Conservation (phyloP, 2,888 invertebrate genomes). For the Drosophila paramelanica region DNA sequence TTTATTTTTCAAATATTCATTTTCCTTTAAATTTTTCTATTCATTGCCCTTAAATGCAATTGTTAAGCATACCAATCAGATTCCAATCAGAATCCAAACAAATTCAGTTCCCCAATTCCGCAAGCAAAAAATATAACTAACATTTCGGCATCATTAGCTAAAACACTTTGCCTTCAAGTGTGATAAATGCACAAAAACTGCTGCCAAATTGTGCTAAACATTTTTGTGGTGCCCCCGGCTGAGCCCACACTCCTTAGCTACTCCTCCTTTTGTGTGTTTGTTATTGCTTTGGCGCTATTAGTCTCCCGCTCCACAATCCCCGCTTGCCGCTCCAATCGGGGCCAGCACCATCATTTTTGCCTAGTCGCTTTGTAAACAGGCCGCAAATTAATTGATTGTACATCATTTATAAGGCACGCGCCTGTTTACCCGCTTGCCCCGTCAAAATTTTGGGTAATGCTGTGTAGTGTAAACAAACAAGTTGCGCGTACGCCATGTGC, state of each 20-base stretch:
- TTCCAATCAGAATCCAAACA: slow-evolving; percentile 23
- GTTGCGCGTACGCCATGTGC: slow-evolving; percentile 53
- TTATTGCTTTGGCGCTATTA: slow-evolving; percentile 35
- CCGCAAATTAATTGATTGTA: slow-evolving; percentile 77
- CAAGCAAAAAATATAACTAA: slow-evolving; percentile 3
- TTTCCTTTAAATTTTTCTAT: too few relatives aligned
- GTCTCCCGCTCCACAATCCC: not conserved
- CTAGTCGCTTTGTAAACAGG: slow-evolving; percentile 67
- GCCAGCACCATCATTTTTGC: not conserved
- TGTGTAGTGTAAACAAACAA: slow-evolving; percentile 62
- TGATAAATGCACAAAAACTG: slow-evolving; percentile 72
- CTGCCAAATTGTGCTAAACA: slow-evolving; percentile 64
- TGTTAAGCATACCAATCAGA: slow-evolving; percentile 4
- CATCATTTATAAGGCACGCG: slow-evolving; percentile 77
- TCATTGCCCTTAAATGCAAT: not conserved
- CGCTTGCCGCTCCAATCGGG: not conserved
- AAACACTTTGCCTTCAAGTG: slow-evolving; percentile 71
- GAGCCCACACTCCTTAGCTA: not conserved
- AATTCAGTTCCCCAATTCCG: slow-evolving; percentile 1
- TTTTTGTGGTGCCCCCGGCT: slow-evolving; percentile 32
- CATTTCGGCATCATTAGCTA: slow-evolving; percentile 59
- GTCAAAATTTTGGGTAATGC: slow-evolving; percentile 50
- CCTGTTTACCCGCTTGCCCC: slow-evolving; percentile 1
- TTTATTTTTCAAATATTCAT: not conserved
- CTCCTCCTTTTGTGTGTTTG: slow-evolving; percentile 43